A percentile compares a stretch with the other conserved stretches of the same genome.
phyloP scores from a whole-genome alignment of 2,888 invertebrate genomes.

The Volucella inanis region DNA sequence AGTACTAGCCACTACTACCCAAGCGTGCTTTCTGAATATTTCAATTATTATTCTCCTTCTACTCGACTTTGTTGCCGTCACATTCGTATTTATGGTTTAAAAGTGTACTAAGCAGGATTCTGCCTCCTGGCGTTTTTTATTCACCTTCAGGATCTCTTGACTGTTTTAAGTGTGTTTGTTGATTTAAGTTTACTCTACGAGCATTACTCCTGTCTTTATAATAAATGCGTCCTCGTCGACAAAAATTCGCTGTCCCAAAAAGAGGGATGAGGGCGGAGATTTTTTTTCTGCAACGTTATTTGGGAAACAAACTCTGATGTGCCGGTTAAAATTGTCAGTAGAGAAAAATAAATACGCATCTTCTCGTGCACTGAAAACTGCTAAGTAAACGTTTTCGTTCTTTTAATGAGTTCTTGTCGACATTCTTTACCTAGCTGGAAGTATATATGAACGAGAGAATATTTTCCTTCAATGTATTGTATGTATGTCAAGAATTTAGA shows the following conservation, averaged over 20 bases:
- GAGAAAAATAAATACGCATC: constrained; percentile 70
- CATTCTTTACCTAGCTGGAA: constrained; percentile 19
- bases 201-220: constrained; percentile 41
- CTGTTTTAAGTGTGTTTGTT: constrained; percentile 61
- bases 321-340: constrained; percentile 35
- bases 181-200: constrained; percentile 61
- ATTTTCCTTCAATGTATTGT: constrained; percentile 11
- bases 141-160: constrained; percentile 50
- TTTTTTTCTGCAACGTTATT: constrained; percentile 22
- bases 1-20: constrained; percentile 58
- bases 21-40: constrained; percentile 47
- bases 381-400: constrained; percentile 62
- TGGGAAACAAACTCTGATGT: constrained; percentile 47
- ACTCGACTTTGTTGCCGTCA: constrained; percentile 46
- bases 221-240: constrained; percentile 33
- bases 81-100: constrained; percentile 11
- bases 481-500: constrained; percentile 57
- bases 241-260: not conserved
- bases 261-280: not conserved
- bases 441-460: not conserved
- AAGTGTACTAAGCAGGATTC: constrained; percentile 46
- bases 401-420: constrained; percentile 63
- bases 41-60: constrained; percentile 67
- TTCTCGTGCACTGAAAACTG: constrained; percentile 53
- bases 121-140: constrained; percentile 41